A percentile compares a stretch with the other conserved stretches of the same genome.
Evolutionary conservation across 2,797 vertebrate species (phyloP).

Genomic region (Taeniopygia guttata): DNA sequence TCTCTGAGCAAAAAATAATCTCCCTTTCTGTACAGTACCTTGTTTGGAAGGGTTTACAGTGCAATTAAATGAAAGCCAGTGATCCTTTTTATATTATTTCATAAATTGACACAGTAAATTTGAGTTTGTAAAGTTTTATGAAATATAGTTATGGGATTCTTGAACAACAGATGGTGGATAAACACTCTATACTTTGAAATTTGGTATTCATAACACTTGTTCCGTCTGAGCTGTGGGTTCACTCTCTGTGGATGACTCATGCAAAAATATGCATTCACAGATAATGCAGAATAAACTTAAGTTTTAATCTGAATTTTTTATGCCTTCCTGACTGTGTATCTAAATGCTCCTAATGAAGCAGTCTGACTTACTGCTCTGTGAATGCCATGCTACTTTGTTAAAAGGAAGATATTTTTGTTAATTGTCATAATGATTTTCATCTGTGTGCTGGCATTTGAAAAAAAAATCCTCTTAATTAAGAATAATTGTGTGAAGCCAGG

Average conservation of each 20-base stretch:
- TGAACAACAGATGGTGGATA: constrained; percentile 55
- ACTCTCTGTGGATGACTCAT: constrained; percentile 22
- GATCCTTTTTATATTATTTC: neutral
- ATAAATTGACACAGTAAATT: neutral
- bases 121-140: constrained; percentile 20
- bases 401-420: neutral
- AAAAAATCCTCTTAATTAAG: neutral
- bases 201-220: constrained; percentile 28
- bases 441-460: neutral
- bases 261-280: neutral
- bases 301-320: neutral
- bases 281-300: constrained; percentile 3
- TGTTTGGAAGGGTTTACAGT: neutral
- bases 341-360: neutral
- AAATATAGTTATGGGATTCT: neutral
- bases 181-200: neutral
- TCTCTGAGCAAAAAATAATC: neutral
- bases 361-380: neutral
- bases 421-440: neutral
- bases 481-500: neutral
- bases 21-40: neutral
- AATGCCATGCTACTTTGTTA: neutral
- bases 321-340: neutral
- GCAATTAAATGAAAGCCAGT: neutral
- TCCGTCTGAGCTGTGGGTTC: constrained; percentile 30